phyloP scores from a whole-genome alignment of 2,113 vertebrate species.

The Sebastes schlegelii region DNA sequence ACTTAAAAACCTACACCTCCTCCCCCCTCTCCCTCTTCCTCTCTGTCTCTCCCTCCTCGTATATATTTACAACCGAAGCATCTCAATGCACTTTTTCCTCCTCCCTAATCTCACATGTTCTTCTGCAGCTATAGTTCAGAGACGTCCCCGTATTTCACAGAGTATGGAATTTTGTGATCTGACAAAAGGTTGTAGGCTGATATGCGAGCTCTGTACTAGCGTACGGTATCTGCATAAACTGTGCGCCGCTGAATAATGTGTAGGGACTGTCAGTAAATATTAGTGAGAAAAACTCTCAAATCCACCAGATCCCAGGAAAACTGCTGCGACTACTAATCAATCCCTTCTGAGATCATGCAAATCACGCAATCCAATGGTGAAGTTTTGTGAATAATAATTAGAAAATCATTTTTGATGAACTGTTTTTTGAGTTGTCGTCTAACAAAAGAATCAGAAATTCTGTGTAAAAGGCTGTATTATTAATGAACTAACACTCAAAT shows the following conservation, averaged over 20 bases:
- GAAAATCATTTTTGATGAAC: not conserved
- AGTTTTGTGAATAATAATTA: not conserved
- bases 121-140: conserved; percentile 58
- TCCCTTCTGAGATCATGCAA: conserved; percentile 12
- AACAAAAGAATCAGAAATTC: not conserved
- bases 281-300: conserved; percentile 14
- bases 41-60: conserved; percentile 47
- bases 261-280: conserved; percentile 26
- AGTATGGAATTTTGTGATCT: conserved; percentile 61
- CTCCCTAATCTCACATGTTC: conserved; percentile 62
- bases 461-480: not conserved
- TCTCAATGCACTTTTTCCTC: conserved; percentile 65
- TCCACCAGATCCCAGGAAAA: not conserved
- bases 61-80: conserved; percentile 74
- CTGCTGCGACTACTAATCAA: conserved; percentile 8
- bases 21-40: conserved; percentile 15
- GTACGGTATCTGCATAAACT: conserved; percentile 51
- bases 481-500: not conserved
- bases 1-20: conserved; percentile 78
- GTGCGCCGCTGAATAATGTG: conserved; percentile 30
- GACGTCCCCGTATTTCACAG: conserved; percentile 66
- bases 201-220: conserved; percentile 20
- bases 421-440: not conserved
- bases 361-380: not conserved
- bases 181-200: conserved; percentile 61